phyloP scores from a whole-genome alignment of 2,113 vertebrate species.

The Cynoglossus semilaevis region DNA sequence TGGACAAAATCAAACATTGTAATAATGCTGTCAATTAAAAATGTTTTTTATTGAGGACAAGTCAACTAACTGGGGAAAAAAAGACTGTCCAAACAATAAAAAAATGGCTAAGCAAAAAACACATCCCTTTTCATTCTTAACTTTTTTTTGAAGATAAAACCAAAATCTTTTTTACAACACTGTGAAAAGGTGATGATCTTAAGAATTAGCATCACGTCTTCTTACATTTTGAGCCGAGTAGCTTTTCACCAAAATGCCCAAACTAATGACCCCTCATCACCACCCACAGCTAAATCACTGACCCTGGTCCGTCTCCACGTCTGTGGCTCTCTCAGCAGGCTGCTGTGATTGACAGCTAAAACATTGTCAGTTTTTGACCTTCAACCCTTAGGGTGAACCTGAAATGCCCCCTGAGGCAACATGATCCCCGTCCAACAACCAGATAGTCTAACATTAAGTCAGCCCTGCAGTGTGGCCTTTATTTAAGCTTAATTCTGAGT shows the following conservation, averaged over 20 bases:
- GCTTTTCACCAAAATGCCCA: slow-evolving; percentile 22
- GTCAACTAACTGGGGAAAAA: too few relatives aligned
- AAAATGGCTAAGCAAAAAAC: too few relatives aligned
- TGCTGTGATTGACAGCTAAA: slow-evolving; percentile 50
- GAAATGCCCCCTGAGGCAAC: slow-evolving; percentile 35
- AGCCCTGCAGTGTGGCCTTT: background rate
- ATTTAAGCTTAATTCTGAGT: background rate
- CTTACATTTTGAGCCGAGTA: slow-evolving; percentile 28
- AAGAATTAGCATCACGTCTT: background rate
- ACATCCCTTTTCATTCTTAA: background rate
- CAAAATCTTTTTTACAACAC: too few relatives aligned
- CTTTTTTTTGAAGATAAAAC: background rate
- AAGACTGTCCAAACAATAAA: too few relatives aligned
- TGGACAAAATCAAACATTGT: too few relatives aligned
- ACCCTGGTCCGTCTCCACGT: slow-evolving; percentile 12
- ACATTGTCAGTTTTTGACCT: slow-evolving; percentile 43
- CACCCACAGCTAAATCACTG: slow-evolving; percentile 21
- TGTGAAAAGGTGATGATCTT: too few relatives aligned
- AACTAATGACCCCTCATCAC: slow-evolving; percentile 20
- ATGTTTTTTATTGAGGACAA: too few relatives aligned
- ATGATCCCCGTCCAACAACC: slow-evolving; percentile 19
- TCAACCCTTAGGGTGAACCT: slow-evolving; percentile 34
- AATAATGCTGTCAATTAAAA: too few relatives aligned
- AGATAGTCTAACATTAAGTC: slow-evolving; percentile 18
- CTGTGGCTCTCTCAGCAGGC: slow-evolving; percentile 20